Conservation (phyloP, 2,888 invertebrate species). For the Poecilus cupreus region DNA sequence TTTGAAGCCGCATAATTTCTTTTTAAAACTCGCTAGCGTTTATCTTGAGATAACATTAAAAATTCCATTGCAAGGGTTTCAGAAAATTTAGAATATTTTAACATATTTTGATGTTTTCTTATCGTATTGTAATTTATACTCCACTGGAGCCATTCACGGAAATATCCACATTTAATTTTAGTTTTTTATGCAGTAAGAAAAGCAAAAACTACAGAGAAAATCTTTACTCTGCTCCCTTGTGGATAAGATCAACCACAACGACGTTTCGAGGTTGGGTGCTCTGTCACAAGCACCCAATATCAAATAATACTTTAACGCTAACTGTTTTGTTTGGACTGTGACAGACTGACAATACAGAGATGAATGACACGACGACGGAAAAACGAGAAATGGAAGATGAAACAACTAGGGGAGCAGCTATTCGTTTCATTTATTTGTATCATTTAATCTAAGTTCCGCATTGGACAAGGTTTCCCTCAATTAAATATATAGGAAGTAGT, state of each 20-base stretch:
- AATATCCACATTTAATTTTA: neutral
- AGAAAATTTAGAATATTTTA: neutral
- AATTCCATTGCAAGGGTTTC: neutral
- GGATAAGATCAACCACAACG: neutral
- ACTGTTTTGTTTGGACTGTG: constrained; percentile 23
- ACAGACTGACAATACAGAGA: neutral
- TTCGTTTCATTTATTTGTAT: constrained; percentile 17
- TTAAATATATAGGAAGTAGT: constrained; percentile 25
- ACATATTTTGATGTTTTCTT: neutral
- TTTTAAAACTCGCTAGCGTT: neutral
- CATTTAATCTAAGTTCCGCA: constrained; percentile 21
- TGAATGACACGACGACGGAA: neutral
- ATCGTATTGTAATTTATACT: neutral
- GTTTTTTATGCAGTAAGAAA: neutral
- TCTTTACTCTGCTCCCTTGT: too few relatives aligned
- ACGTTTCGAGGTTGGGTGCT: neutral
- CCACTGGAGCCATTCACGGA: neutral
- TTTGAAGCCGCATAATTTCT: neutral
- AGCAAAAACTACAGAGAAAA: neutral
- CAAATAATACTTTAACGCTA: constrained; percentile 31
- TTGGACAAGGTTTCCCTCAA: constrained; percentile 15
- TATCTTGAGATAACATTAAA: neutral
- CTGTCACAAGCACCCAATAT: constrained; percentile 7
- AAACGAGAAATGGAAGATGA: neutral
- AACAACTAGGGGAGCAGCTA: neutral